phyloP scores from a whole-genome alignment of 2,113 vertebrate genomes.

The Spermophilus dauricus region DNA sequence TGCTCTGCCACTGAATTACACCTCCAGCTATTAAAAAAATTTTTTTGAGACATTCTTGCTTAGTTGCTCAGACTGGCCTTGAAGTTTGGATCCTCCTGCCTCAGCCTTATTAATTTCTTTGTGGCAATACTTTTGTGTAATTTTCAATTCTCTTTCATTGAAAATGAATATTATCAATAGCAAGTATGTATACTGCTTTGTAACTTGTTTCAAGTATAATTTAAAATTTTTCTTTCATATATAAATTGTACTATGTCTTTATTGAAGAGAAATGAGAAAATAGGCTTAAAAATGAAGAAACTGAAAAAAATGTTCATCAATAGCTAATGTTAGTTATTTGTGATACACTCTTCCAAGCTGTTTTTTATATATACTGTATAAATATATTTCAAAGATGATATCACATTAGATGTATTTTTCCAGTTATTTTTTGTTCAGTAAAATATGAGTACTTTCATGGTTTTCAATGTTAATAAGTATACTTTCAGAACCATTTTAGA shows the following conservation, averaged over 20 bases:
- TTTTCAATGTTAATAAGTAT: not conserved
- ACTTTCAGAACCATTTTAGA: conserved; percentile 41
- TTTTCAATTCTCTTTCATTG: not conserved
- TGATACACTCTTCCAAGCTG: not conserved
- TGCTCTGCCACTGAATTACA: too few species aligned
- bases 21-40: too few species aligned
- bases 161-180: not conserved
- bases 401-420: conserved; percentile 25
- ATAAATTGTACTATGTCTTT: not conserved
- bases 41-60: too few species aligned
- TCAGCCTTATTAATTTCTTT: not conserved
- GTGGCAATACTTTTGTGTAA: not conserved
- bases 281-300: not conserved
- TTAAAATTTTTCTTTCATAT: not conserved
- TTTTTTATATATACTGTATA: not conserved
- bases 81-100: too few species aligned
- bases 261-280: conserved; percentile 32
- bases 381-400: conserved; percentile 13
- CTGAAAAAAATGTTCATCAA: not conserved
- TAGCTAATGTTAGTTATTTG: conserved; percentile 18
- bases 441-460: conserved; percentile 2
- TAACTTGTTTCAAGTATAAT: conserved; percentile 19
- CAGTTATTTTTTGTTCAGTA: conserved; percentile 18
- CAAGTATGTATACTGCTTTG: not conserved
- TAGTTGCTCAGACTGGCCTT: too few species aligned